Base-by-base conservation (phyloP, 2,113 vertebrate genomes). In the Uropsilus gracilis region DNA sequence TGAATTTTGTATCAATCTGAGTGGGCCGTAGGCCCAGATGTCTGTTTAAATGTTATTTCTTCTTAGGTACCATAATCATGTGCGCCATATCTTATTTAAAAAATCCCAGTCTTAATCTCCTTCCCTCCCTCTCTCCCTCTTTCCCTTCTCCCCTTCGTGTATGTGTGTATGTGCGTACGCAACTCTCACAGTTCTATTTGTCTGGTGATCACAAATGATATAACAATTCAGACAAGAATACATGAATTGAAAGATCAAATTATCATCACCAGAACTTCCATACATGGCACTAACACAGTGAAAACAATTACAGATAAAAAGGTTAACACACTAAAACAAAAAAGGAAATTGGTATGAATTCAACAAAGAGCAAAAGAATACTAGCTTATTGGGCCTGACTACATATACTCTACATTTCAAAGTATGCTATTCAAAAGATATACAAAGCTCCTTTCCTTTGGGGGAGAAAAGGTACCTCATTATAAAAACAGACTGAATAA, bases 401-500 rank as follows among this genome's bases (percentile, higher is more conserved):
- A 26, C 3, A 24, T 53, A 68, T 6, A 28, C 8, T 94, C 87
- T 88, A 48, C 13, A 89, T 82, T 86, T 92, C 82, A 80, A 89
- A 91, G 59, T 84, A 16, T 91, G 22, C 48, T 72, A 91, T 16
- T 86, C 63, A 78, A 91, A 95, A 90, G 59, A 93, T 75, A 84
- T 85, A 92, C 32, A 28, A 93, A 91, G 63, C 48, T 86, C 72
- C 30, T 82, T 86, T 91, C 32, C 59, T 76, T 4, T 64, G 57
- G 48, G 3, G 22, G 8, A 3, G 46, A 34, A 28, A 77, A 71
- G 1, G 13, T 22, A 11, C 20, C 92, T 88, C 93, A 88, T 77
- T 95, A 91, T 77, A 89, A 95, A 95, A 64, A 68, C 85, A 95
- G 24, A 64, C 94, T 53, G 22, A 94, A 89, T 89, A 84, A 86